These are phyloP conservation scores for Eulithis testata DNA, from an alignment of 2,888 invertebrate species.

Conservation along the genomic window DNA sequence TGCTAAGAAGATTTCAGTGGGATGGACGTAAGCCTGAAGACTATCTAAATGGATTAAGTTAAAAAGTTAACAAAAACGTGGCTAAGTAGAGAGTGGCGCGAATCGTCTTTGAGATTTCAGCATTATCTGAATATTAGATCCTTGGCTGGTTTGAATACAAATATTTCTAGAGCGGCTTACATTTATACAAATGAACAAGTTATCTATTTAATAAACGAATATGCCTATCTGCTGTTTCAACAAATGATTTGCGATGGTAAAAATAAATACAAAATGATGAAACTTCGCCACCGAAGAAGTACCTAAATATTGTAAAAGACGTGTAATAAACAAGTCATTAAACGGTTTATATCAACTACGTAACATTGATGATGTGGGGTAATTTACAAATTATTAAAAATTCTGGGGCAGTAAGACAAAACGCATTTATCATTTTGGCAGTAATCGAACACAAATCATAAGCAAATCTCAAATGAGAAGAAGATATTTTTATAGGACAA, in stretches of 20 bases:
- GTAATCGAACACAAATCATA: slow-evolving; percentile 36
- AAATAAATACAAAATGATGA: too few species aligned
- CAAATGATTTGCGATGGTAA: too few species aligned
- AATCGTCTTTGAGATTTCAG: slow-evolving; percentile 40
- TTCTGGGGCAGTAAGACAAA: slow-evolving; percentile 19
- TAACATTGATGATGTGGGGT: not conserved
- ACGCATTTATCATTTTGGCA: slow-evolving; percentile 27
- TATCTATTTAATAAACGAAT: not conserved
- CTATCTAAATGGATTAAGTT: slow-evolving; percentile 42
- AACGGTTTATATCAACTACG: too few species aligned
- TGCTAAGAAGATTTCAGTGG: slow-evolving; percentile 35
- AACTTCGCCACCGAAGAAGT: too few species aligned
- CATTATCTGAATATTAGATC: slow-evolving; percentile 49
- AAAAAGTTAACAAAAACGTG: slow-evolving; percentile 45
- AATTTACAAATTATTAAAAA: slow-evolving; percentile 9
- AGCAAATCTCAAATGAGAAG: slow-evolving; percentile 34
- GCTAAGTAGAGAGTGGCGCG: slow-evolving; percentile 32
- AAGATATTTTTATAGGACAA: slow-evolving; percentile 30
- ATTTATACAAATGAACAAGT: slow-evolving; percentile 3
- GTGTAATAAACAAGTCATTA: too few species aligned
- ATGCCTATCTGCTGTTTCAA: too few species aligned
- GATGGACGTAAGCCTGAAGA: slow-evolving; percentile 33
- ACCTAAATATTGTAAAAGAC: too few species aligned
- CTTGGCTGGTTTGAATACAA: slow-evolving; percentile 43
- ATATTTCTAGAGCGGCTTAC: slow-evolving; percentile 18